Evolutionary conservation across 2,888 invertebrate genomes (phyloP), one percentile per base, ranked within the genome.

Genomic region (Coelopa pilipes): DNA sequence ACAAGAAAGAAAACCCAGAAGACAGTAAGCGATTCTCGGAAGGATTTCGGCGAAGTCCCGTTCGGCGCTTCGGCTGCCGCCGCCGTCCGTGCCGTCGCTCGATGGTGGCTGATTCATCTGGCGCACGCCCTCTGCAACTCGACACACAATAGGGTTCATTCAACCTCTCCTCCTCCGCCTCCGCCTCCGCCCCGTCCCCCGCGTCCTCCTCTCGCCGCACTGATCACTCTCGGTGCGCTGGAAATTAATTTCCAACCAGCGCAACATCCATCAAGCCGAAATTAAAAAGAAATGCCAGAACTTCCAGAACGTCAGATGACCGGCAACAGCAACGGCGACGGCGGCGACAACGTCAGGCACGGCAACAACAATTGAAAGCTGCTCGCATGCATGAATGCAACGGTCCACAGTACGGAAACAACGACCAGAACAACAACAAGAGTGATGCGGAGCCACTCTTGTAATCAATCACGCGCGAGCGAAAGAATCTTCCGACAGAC

Each of bases 201-300:
- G 7, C 34, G 2, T 34, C 7, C 7, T 34, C 7, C 34, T 34
- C 34, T 34, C 34, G n/a, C n/a, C n/a, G n/a, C n/a, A 17, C 67
- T 45, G 19, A 46, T 34, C 34, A 4, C 34, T 34, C 34, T 34
- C 34, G 2, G 4, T 34, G 2, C 7, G 34, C 7, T 34, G 34
- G 34, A 74, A 19, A 70, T 63, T 50, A 57, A 70, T 47, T 45
- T 74, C 7, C 63, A 57, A 49, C 45, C 67, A 67, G 53, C 55
- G 53, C 67, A 67, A 67, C 55, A 70, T n/a, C 50, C 63, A 62
- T 63, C 49, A 53, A 17, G 45, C 21, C 46, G 46, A 66, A 66
- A 62, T 62, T 62, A 66, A 53, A n/a, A 24, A 49, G 24, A 47
- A 13, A 24, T 53, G 49, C 49, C 49, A 66, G 66, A 66, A 50